These are phyloP conservation scores for Dicranocentrus wangi DNA, from an alignment of 2,888 invertebrate species.

Conservation along the genomic window DNA sequence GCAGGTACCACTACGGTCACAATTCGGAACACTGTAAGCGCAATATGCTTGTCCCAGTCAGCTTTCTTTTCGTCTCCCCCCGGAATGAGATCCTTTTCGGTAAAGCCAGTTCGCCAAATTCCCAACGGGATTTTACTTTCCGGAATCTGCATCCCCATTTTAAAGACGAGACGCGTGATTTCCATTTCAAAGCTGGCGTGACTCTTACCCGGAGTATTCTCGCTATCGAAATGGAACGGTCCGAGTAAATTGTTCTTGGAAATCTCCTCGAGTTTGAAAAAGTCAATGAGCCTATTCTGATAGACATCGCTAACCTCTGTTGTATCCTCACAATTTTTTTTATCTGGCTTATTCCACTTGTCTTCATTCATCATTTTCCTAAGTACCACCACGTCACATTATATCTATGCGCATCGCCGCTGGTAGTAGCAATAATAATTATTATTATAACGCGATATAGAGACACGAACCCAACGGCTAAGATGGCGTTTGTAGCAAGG, in stretches of 20 bases:
- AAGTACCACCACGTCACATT: slow-evolving; percentile 7
- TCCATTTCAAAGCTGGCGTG: slow-evolving; percentile 85
- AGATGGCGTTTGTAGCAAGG: slow-evolving; percentile 82
- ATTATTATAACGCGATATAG: no score
- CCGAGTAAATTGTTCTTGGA: slow-evolving; percentile 65
- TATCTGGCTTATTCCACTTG: slow-evolving; percentile 79
- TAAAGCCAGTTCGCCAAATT: slow-evolving; percentile 85
- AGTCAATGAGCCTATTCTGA: slow-evolving; percentile 31
- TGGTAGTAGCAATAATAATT: no score
- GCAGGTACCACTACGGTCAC: slow-evolving; percentile 89
- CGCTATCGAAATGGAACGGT: slow-evolving; percentile 77
- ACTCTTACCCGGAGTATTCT: slow-evolving; percentile 80
- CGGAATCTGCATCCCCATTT: no score
- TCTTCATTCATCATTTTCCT: slow-evolving; percentile 77
- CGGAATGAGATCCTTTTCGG: slow-evolving; percentile 77
- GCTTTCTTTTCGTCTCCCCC: slow-evolving; percentile 81
- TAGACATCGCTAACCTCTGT: slow-evolving; percentile 81
- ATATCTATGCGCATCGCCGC: neutral
- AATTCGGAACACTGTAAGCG: slow-evolving; percentile 89
- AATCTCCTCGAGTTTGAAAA: slow-evolving; percentile 32
- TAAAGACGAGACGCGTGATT: no score
- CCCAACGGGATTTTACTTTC: slow-evolving; percentile 77
- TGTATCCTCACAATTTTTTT: slow-evolving; percentile 81
- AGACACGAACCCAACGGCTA: slow-evolving; percentile 78
- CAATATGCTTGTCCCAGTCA: slow-evolving; percentile 81